Percentiles rank a stretch among this genome's conserved stretches.
Evolutionary conservation across 2,797 vertebrate species (phyloP).

Genomic region (Paguma larvata): DNA sequence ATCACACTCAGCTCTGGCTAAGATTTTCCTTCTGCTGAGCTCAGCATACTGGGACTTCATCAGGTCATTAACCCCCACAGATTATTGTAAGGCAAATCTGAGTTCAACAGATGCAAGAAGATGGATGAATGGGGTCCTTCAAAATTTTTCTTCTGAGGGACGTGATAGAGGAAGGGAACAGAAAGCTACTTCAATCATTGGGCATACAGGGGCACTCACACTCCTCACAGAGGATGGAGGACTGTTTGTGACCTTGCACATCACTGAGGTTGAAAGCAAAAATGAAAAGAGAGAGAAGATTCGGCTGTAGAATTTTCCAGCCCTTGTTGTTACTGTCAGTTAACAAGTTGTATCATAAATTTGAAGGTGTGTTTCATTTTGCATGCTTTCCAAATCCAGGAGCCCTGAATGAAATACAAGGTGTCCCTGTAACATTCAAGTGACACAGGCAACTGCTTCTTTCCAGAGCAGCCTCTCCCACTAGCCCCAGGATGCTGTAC

Average conservation of each 20-base stretch:
- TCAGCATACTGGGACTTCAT: not conserved
- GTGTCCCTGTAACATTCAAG: accelerated
- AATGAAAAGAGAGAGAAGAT: not conserved
- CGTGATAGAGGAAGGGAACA: not conserved
- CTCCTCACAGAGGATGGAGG: too few relatives aligned
- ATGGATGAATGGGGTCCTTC: not conserved
- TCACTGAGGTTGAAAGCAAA: not conserved
- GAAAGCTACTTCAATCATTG: not conserved
- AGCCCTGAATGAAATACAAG: not conserved
- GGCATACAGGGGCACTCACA: not conserved
- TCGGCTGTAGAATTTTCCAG: not conserved
- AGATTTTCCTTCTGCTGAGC: not conserved
- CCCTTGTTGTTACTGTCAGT: not conserved
- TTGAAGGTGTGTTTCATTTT: not conserved
- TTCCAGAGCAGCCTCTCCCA: not conserved
- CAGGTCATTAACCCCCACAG: not conserved
- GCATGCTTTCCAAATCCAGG: not conserved
- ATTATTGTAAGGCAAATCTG: not conserved
- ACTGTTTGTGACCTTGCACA: not conserved
- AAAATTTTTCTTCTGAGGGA: not conserved
- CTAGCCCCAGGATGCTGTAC: accelerated
- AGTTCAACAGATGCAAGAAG: not conserved
- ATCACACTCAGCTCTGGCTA: not conserved
- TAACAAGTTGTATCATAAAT: not conserved
- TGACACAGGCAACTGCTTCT: not conserved